These are phyloP conservation scores for Drosophila carrolli DNA, from an alignment of 1,140 invertebrate species.

Conservation along the genomic window DNA sequence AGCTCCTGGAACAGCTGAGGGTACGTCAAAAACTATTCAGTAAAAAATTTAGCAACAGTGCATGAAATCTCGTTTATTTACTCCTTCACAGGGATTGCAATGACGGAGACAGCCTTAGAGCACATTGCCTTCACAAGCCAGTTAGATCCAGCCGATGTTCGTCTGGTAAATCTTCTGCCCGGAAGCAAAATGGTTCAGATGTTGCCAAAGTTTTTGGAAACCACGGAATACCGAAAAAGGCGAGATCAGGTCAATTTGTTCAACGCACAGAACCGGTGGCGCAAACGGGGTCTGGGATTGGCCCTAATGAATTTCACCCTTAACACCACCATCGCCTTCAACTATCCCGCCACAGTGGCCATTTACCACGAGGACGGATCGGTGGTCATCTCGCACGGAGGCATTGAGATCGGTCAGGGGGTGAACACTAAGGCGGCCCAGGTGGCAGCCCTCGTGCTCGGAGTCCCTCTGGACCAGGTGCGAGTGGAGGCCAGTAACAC, in stretches of 20 bases:
- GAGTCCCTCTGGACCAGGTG: conserved; percentile 89
- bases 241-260: conserved; percentile 86
- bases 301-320: conserved; percentile 87
- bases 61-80: too few relatives aligned
- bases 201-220: conserved; percentile 54
- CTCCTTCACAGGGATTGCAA: conserved; percentile 86
- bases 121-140: conserved; percentile 89
- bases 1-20: conserved; percentile 89
- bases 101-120: conserved; percentile 92
- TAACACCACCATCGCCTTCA: conserved; percentile 85
- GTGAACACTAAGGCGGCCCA: conserved; percentile 90
- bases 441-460: conserved; percentile 90
- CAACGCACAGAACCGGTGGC: conserved; percentile 89
- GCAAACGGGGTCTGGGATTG: conserved; percentile 87
- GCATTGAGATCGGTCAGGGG: conserved; percentile 90
- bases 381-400: conserved; percentile 88
- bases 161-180: conserved; percentile 87
- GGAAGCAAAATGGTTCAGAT: conserved; percentile 82
- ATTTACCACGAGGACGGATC: conserved; percentile 89
- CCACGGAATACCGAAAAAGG: conserved; percentile 85
- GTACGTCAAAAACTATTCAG: conserved; percentile 4
- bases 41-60: too few relatives aligned
- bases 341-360: conserved; percentile 86
- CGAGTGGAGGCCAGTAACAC: conserved; percentile 88
- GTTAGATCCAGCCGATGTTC: conserved; percentile 89